Percentiles rank a stretch among this genome's conserved stretches.
Conservation (phyloP, 1,140 invertebrate genomes). For the Psix sp. region DNA sequence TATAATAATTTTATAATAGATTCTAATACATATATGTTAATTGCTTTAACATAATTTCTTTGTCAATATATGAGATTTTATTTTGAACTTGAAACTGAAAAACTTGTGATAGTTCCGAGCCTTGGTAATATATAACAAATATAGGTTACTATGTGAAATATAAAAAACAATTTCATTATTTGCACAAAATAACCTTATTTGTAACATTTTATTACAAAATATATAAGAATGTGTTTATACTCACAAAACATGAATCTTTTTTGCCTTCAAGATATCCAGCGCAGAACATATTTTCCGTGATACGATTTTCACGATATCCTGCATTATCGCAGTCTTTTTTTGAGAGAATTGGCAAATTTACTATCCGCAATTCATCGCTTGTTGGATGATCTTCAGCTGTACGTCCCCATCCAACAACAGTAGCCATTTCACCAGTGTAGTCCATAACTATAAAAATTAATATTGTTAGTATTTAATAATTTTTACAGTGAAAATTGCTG, state of each 20-base stretch:
- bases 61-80: too few relatives aligned
- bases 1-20: too few relatives aligned
- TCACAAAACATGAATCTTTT: constrained; percentile 85
- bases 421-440: constrained; percentile 81
- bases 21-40: too few relatives aligned
- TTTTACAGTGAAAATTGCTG: neutral
- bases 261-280: constrained; percentile 84
- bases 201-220: neutral
- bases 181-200: too few relatives aligned
- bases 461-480: constrained; percentile 9
- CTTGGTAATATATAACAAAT: too few relatives aligned
- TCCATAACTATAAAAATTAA: constrained; percentile 72
- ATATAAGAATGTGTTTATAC: constrained; percentile 30
- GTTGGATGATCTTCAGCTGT: constrained; percentile 80
- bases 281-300: constrained; percentile 88
- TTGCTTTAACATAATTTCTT: too few relatives aligned
- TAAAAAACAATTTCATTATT: too few relatives aligned
- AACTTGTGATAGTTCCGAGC: too few relatives aligned
- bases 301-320: constrained; percentile 77
- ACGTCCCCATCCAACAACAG: constrained; percentile 87
- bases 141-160: too few relatives aligned
- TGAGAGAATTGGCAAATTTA: constrained; percentile 80
- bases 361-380: constrained; percentile 80
- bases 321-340: constrained; percentile 78
- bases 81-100: too few relatives aligned